These are phyloP conservation scores for Solenopsis fugax DNA, from an alignment of 1,140 invertebrate species.

Conservation along the genomic window DNA sequence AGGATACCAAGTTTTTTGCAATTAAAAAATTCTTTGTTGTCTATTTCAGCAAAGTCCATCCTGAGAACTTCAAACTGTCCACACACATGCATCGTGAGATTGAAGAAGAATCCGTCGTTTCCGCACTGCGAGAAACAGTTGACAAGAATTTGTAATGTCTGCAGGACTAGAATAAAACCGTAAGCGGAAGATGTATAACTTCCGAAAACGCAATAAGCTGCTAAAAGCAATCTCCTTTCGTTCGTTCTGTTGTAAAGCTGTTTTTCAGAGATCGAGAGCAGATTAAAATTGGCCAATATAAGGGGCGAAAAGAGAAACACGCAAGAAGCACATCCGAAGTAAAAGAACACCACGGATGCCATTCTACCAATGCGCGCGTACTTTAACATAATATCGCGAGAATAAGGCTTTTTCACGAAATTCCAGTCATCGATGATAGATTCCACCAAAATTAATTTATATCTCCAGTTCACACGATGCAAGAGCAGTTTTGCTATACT, in stretches of 20 bases:
- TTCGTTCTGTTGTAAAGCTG: not conserved
- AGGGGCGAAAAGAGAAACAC: not conserved
- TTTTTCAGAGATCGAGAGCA: not conserved
- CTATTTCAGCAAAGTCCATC: conserved; percentile 23
- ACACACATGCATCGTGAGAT: conserved; percentile 49
- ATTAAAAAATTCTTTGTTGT: not conserved
- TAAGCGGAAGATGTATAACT: not conserved
- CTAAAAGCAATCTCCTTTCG: conserved; percentile 26
- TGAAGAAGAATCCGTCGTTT: conserved; percentile 68
- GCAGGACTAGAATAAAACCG: not conserved
- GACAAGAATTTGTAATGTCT: conserved; percentile 40
- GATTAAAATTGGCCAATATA: conserved; percentile 9
- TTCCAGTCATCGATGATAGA: conserved; percentile 39
- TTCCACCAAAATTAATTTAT: conserved; percentile 37
- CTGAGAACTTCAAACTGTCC: conserved; percentile 50
- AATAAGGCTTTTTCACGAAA: not conserved
- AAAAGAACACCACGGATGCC: not conserved
- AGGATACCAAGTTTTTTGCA: conserved; percentile 28
- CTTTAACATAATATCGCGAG: conserved; percentile 17
- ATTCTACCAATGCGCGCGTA: conserved; percentile 18
- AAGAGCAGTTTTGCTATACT: conserved; percentile 48
- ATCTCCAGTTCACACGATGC: conserved; percentile 8
- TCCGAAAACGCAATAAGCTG: conserved; percentile 46
- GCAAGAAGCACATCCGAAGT: conserved; percentile 15
- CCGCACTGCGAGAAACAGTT: conserved; percentile 53